phyloP scores from a whole-genome alignment of 1,140 invertebrate species.

The Adoxophyes honmai region DNA sequence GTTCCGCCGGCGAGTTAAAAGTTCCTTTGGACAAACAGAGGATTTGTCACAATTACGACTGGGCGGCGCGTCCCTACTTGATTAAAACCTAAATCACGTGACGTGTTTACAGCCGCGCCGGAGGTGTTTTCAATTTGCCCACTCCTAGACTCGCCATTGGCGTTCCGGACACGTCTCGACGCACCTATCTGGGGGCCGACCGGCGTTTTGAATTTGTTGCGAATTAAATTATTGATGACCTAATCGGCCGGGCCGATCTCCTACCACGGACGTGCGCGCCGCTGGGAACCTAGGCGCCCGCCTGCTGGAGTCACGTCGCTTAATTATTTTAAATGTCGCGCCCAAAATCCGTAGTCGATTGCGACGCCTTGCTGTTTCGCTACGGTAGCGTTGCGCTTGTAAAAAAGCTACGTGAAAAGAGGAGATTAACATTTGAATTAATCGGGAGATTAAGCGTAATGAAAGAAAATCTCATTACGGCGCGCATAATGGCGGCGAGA shows the following conservation, averaged over 20 bases:
- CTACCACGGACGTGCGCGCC: constrained; percentile 24
- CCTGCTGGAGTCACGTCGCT: constrained; percentile 54
- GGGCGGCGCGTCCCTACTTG: constrained; percentile 69
- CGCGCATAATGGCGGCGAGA: constrained; percentile 72
- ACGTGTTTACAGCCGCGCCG: constrained; percentile 73
- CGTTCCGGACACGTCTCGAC: constrained; percentile 65
- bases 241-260: constrained; percentile 55
- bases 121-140: constrained; percentile 75
- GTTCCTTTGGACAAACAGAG: constrained; percentile 75
- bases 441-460: constrained; percentile 77
- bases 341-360: constrained; percentile 45
- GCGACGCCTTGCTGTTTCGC: constrained; percentile 40
- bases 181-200: constrained; percentile 59
- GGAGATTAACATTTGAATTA: constrained; percentile 76
- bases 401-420: constrained; percentile 63
- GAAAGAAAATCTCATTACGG: constrained; percentile 76
- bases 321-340: constrained; percentile 65
- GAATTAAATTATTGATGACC: constrained; percentile 74
- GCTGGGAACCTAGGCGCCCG: constrained; percentile 20
- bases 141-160: constrained; percentile 62
- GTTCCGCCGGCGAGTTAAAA: constrained; percentile 66
- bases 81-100: constrained; percentile 78
- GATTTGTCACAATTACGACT: constrained; percentile 76
- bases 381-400: constrained; percentile 45
- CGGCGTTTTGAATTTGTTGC: constrained; percentile 69